phyloP scores from a whole-genome alignment of 2,797 vertebrate species.

The Acrossocheilus wenchowensis region DNA sequence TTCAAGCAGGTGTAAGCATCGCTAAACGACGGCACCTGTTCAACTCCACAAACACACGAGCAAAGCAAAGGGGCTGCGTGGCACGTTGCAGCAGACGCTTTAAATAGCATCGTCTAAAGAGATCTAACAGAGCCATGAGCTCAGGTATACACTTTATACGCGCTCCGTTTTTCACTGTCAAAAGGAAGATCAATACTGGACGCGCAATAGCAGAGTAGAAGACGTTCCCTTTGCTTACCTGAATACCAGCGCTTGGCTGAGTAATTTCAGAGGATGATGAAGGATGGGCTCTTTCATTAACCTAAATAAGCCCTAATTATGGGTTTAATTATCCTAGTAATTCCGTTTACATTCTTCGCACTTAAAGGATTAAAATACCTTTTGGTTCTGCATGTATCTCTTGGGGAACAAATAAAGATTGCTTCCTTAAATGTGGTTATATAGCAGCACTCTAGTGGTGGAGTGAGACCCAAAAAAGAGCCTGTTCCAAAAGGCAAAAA shows the following conservation, averaged over 20 bases:
- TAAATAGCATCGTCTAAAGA: constrained; percentile 37
- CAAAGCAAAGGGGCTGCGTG: neutral
- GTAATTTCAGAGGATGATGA: constrained; percentile 40
- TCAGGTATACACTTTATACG: constrained; percentile 32
- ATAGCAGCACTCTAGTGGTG: neutral
- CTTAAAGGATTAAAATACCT: constrained; percentile 42
- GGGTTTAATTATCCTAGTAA: constrained; percentile 42
- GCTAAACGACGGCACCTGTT: constrained; percentile 24
- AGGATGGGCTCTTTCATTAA: constrained; percentile 42
- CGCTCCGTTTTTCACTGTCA: constrained; percentile 37
- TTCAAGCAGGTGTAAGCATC: constrained; percentile 7
- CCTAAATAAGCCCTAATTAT: constrained; percentile 44
- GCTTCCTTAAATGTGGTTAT: neutral
- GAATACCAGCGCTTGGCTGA: constrained; percentile 2
- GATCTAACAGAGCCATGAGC: constrained; percentile 26
- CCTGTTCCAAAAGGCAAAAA: neutral
- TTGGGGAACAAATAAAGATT: neutral
- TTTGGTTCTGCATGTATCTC: constrained; percentile 18
- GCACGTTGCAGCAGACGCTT: neutral
- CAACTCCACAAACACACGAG: neutral
- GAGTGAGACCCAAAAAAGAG: neutral
- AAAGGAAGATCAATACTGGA: constrained; percentile 24
- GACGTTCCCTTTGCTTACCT: constrained; percentile 18
- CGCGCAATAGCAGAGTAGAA: neutral
- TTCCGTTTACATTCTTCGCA: constrained; percentile 38